These are phyloP conservation scores for Bombylius discolor DNA, from an alignment of 2,888 invertebrate genomes.

Conservation along the genomic window DNA sequence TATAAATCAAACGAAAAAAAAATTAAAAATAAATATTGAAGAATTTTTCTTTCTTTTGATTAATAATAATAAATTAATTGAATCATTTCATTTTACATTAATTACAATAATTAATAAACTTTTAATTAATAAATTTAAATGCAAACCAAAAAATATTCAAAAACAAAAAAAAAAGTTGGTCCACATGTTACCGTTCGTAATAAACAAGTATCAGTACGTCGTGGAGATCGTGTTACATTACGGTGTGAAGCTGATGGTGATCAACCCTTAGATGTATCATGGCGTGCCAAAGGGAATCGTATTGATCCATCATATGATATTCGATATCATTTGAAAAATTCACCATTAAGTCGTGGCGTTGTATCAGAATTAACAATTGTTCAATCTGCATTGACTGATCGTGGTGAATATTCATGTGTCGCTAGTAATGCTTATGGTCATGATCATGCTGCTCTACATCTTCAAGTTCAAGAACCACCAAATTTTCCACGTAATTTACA, in stretches of 20 bases:
- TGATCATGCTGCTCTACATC: constrained; percentile 38
- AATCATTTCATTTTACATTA: too few relatives aligned
- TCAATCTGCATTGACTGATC: constrained; percentile 40
- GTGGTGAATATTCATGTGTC: constrained; percentile 48
- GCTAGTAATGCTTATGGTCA: constrained; percentile 50
- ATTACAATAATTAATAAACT: neutral
- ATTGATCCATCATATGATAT: constrained; percentile 41
- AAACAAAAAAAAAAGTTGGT: constrained; percentile 30
- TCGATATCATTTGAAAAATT: constrained; percentile 35
- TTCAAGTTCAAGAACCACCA: constrained; percentile 46
- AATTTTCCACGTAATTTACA: constrained; percentile 46
- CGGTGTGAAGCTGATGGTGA: constrained; percentile 43
- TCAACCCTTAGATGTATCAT: constrained; percentile 41
- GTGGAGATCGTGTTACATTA: constrained; percentile 40
- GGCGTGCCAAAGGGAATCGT: constrained; percentile 39
- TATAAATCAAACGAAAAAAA: constrained; percentile 14
- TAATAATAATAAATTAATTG: neutral
- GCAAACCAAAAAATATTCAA: neutral
- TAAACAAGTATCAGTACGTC: constrained; percentile 39
- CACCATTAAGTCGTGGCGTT: constrained; percentile 33
- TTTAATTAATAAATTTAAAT: neutral
- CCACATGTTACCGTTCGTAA: constrained; percentile 39
- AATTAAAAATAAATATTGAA: neutral
- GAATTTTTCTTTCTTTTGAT: neutral
- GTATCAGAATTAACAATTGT: constrained; percentile 44